Base-by-base conservation (phyloP, 1,140 invertebrate species). In the Drosophila baimaii region DNA sequence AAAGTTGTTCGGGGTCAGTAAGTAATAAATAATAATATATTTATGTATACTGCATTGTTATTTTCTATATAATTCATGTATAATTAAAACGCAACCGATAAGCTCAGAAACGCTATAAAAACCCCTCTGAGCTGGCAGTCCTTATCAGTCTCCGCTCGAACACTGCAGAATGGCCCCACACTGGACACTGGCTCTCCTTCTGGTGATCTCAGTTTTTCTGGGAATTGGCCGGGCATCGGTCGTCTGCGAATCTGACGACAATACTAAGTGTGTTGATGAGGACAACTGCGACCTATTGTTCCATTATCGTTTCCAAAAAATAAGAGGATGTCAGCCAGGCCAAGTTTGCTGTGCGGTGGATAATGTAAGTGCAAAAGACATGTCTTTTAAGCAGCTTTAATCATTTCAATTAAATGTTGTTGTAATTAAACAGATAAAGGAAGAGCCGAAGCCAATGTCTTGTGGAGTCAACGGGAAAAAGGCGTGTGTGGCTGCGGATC, bases 261-360 rank as follows among this genome's bases (percentile, higher is more conserved):
- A 0, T 1, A 8, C 0, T 21, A 7, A 33, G 17, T 52, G 49
- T 9, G 49, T 52, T 33, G 17, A 4, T 1, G 1, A 9, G 2
- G 0, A 15, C 0, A 3, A 9, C 0, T 52, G 49, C 49, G 0
- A 0, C 5, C 0, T 13, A 5, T 0, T 0, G 12, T 2, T 12
- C 9, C 0, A 12, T 19, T 51, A 19, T 25, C 27, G 49, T 8
- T 0, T 3, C 3, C 9, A 8, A 13, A 0, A 1, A 31, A 6
- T 13, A 13, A 0, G 0, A 8, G 2, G 7, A 15, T 52, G 49
- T 33, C 5, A 0, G 0, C 0, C 0, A 31, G 1, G 15, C 13
- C 6, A 15, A 33, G 8, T 33, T 33, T 52, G 49, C 19, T 52
- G 49, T 21, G 12, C 7, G 0, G 1, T 0, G 0, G 5, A 21